A percentile compares a stretch with the other conserved stretches of the same genome.
Conservation (phyloP, 30 jellyfish, hydroid and myxozoan species). For the Catostylus mosaicus region DNA sequence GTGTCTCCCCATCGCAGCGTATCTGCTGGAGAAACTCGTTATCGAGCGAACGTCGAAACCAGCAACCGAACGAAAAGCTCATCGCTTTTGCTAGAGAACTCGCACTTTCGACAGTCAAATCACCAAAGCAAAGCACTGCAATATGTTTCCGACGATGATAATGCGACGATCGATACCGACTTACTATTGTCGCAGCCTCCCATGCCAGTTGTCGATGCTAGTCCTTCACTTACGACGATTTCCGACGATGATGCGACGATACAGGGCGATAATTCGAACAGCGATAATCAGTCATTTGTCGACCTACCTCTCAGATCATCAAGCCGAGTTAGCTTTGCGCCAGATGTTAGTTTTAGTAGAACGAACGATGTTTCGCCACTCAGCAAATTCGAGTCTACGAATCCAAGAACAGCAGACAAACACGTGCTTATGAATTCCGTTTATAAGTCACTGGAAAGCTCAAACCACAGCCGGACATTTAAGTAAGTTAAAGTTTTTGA, state of each 20-base stretch:
- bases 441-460: neutral
- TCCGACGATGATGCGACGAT: conserved; percentile 63
- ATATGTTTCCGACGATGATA: conserved; percentile 45
- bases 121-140: neutral
- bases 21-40: neutral
- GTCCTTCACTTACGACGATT: conserved; percentile 74
- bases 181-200: conserved; percentile 72
- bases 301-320: conserved; percentile 68
- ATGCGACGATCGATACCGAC: conserved; percentile 65
- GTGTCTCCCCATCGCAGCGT: neutral
- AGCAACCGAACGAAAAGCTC: neutral
- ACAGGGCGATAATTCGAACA: conserved; percentile 17
- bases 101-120: neutral
- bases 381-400: conserved; percentile 20
- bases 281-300: conserved; percentile 19
- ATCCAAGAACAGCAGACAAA: conserved; percentile 17
- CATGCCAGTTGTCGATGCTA: conserved; percentile 84
- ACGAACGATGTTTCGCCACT: conserved; percentile 26
- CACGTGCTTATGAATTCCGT: conserved; percentile 2
- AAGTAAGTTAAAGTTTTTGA: conserved; percentile 10
- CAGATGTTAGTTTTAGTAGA: conserved; percentile 32
- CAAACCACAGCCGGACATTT: neutral
- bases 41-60: neutral
- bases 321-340: conserved; percentile 73
- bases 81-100: neutral